Conservation (phyloP, 1,140 invertebrate species). For the Aricia agestis region DNA sequence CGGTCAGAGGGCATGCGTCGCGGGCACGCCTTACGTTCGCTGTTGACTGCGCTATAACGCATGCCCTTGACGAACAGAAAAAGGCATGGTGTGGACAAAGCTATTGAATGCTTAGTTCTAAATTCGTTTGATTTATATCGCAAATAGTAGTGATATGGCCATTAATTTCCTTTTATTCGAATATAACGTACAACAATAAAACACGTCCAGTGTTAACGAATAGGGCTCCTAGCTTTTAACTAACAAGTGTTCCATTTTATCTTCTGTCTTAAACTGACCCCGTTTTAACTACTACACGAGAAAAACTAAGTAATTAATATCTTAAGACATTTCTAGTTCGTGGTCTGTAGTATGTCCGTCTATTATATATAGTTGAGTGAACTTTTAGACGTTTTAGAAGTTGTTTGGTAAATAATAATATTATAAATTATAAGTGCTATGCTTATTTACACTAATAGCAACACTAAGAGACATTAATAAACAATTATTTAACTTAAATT, state of each 20-base stretch:
- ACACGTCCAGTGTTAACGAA: background rate
- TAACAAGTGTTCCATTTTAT: background rate
- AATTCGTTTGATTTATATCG: no score
- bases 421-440: no score
- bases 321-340: slow-evolving; percentile 1
- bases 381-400: background rate
- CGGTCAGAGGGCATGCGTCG: no score
- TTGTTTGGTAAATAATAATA: no score
- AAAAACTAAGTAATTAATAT: background rate
- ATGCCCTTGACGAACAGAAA: no score
- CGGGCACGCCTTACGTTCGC: no score
- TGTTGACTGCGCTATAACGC: no score
- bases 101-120: no score
- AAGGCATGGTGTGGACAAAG: no score
- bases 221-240: slow-evolving; percentile 2
- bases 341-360: background rate
- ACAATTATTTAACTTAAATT: no score
- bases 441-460: no score
- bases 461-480: no score
- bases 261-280: background rate
- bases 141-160: background rate
- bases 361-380: background rate
- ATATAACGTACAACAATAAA: background rate
- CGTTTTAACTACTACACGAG: background rate
- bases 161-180: background rate